Evolutionary conservation across 2,797 vertebrate genomes (phyloP).

Genomic region (Phoebastria nigripes): DNA sequence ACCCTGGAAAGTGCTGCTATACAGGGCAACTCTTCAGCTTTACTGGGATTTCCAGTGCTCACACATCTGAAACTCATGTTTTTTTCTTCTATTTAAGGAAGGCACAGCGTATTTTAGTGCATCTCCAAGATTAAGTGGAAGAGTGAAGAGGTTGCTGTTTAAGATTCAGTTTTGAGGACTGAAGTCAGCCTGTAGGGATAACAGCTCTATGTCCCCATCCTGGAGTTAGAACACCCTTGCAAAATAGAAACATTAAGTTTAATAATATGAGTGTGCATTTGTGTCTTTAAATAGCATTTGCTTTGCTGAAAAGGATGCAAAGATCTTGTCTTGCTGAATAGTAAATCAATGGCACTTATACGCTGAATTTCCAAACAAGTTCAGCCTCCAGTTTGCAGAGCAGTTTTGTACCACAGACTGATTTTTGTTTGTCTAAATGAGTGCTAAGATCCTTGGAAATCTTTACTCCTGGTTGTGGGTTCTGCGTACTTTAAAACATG

Average conservation of each 20-base stretch:
- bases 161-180: constrained; percentile 16
- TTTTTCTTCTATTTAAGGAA: not conserved
- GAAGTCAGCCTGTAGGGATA: not conserved
- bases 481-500: constrained; percentile 28
- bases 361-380: not conserved
- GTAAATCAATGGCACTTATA: not conserved
- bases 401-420: not conserved
- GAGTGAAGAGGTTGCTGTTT: constrained; percentile 5
- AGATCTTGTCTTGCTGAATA: not conserved
- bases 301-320: not conserved
- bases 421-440: not conserved
- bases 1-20: constrained; percentile 20
- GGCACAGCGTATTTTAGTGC: constrained; percentile 7
- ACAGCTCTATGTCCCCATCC: not conserved
- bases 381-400: not conserved
- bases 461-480: constrained; percentile 27
- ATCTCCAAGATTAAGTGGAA: not conserved
- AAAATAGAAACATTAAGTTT: not conserved
- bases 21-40: not conserved
- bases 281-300: constrained; percentile 7
- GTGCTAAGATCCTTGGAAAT: constrained; percentile 24
- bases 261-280: not conserved
- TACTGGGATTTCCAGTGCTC: not conserved
- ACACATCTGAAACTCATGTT: not conserved
- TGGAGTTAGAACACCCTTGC: not conserved